Percentiles rank a stretch among this genome's conserved stretches.
These are phyloP conservation scores for Ceryle rudis DNA, from an alignment of 2,797 vertebrate genomes.

Conservation along the genomic window DNA sequence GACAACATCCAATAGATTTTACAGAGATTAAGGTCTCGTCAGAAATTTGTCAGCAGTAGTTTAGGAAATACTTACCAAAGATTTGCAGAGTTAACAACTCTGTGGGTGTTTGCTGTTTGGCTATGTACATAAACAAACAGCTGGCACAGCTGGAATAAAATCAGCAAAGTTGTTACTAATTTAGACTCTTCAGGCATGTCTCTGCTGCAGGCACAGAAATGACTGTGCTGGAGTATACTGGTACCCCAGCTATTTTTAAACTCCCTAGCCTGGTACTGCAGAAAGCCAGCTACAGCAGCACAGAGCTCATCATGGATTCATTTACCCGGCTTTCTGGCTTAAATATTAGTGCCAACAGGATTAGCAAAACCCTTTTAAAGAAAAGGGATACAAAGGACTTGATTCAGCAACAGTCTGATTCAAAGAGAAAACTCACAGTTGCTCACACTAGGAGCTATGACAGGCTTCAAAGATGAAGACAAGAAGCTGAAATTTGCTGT, in stretches of 20 bases:
- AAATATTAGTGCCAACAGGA: background rate
- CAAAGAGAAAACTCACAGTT: background rate
- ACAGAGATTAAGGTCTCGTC: slow-evolving; percentile 25
- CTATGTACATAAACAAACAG: slow-evolving; percentile 44
- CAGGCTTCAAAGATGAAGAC: background rate
- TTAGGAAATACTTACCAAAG: slow-evolving; percentile 45
- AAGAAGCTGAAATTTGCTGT: background rate
- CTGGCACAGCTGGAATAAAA: slow-evolving; percentile 51
- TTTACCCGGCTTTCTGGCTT: background rate
- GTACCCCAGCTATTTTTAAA: slow-evolving; percentile 19
- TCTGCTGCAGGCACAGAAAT: slow-evolving; percentile 13
- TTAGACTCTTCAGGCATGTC: background rate
- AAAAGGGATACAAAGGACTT: slow-evolving; percentile 13
- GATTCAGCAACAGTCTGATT: background rate
- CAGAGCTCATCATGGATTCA: background rate
- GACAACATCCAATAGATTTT: slow-evolving; percentile 30
- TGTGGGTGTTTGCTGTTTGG: slow-evolving; percentile 37
- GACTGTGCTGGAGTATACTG: background rate
- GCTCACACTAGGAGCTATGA: background rate
- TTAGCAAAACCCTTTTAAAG: slow-evolving; percentile 13
- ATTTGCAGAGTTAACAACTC: slow-evolving; percentile 55
- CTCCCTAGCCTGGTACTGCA: background rate
- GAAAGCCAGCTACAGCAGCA: background rate
- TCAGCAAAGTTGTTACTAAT: slow-evolving; percentile 12
- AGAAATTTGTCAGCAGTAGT: slow-evolving; percentile 57